Evolutionary conservation across 2,797 vertebrate genomes (phyloP).

Genomic region (Echiichthys vipera): DNA sequence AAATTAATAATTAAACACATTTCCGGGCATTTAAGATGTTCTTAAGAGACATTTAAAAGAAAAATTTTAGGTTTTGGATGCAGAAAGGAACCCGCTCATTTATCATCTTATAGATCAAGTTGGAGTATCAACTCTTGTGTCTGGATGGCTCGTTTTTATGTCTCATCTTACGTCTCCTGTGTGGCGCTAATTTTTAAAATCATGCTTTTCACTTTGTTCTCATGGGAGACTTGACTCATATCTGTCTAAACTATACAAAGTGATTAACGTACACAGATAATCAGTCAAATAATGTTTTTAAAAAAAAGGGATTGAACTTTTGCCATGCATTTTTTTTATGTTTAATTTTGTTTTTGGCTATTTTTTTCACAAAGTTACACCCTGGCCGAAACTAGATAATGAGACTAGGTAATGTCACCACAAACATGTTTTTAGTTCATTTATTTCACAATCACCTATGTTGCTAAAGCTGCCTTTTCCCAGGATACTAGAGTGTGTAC

Average conservation of each 20-base stretch:
- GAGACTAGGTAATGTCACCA: background rate
- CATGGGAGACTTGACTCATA: background rate
- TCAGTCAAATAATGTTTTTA: constrained; percentile 17
- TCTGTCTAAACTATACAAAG: background rate
- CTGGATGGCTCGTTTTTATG: background rate
- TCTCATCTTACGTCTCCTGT: background rate
- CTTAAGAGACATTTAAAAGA: constrained; percentile 2
- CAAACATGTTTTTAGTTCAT: background rate
- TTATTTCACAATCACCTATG: constrained; percentile 25
- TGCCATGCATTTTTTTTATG: constrained; percentile 9
- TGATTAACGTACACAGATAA: background rate
- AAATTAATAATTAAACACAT: constrained; percentile 7
- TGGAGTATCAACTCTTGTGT: background rate
- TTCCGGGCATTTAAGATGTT: constrained; percentile 32
- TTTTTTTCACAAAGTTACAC: background rate
- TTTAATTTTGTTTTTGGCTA: background rate
- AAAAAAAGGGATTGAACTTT: constrained; percentile 61
- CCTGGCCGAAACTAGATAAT: background rate
- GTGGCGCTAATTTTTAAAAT: constrained; percentile 23
- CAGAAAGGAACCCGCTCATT: constrained; percentile 62
- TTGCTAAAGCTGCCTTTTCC: constrained; percentile 43
- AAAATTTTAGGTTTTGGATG: constrained; percentile 40
- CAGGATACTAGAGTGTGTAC: constrained; percentile 1
- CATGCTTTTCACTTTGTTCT: constrained; percentile 15
- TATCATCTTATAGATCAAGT: background rate